These are phyloP conservation scores for Tipula confusa DNA, from an alignment of 2,888 invertebrate species.

Conservation along the genomic window DNA sequence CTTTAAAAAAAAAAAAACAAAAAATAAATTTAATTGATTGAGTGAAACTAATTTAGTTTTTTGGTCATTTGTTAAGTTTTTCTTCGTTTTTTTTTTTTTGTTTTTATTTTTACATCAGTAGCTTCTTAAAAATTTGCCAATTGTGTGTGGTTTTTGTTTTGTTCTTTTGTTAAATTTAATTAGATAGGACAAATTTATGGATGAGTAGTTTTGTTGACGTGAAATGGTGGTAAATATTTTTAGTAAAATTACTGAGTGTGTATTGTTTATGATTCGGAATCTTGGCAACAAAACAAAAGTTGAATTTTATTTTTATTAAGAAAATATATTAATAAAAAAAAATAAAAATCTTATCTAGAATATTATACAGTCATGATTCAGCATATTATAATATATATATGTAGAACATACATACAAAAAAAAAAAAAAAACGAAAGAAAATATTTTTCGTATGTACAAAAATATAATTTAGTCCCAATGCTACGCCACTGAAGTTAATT, in stretches of 20 bases:
- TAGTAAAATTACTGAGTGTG: too few species aligned
- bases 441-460: background rate
- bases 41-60: background rate
- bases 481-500: slow-evolving; percentile 9
- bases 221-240: background rate
- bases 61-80: too few species aligned
- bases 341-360: background rate
- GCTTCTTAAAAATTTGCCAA: background rate
- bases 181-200: background rate
- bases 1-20: too few species aligned
- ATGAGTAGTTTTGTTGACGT: background rate
- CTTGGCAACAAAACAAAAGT: background rate
- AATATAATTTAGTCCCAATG: background rate
- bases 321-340: background rate
- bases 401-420: background rate
- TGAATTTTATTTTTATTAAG: background rate
- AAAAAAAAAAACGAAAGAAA: background rate
- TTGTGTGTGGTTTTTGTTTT: background rate
- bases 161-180: too few species aligned
- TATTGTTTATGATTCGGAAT: background rate
- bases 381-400: background rate
- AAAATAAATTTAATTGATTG: background rate
- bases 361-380: background rate
- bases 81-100: too few species aligned
- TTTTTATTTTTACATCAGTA: background rate